phyloP scores from a whole-genome alignment of 2,797 vertebrate species.

The Betta splendens region DNA sequence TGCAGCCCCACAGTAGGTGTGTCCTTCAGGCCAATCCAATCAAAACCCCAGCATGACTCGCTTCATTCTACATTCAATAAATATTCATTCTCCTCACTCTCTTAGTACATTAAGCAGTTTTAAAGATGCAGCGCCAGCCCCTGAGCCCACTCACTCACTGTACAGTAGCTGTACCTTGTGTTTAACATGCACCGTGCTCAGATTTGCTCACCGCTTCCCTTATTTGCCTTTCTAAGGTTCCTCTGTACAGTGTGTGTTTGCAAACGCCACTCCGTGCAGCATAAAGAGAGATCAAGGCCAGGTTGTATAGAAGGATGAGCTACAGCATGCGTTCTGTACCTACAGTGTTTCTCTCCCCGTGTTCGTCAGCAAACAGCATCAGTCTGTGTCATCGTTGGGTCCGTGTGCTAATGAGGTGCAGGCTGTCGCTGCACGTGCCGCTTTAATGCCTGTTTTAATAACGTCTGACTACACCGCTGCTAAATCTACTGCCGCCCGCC shows the following conservation, averaged over 20 bases:
- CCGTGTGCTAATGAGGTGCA: constrained; percentile 41
- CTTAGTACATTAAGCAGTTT: too few relatives aligned
- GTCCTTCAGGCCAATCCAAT: too few relatives aligned
- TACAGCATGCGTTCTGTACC: constrained; percentile 1
- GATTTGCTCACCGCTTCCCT: constrained; percentile 18
- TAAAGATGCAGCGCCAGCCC: too few relatives aligned
- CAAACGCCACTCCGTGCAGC: constrained; percentile 45
- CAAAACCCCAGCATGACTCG: too few relatives aligned
- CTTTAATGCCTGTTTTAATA: constrained; percentile 36
- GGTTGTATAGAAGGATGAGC: constrained; percentile 21
- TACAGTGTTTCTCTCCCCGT: constrained; percentile 17
- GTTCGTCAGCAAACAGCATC: constrained; percentile 20
- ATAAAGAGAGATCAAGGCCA: constrained; percentile 8
- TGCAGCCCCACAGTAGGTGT: too few relatives aligned
- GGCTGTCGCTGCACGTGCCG: constrained; percentile 20
- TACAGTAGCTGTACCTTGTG: too few relatives aligned
- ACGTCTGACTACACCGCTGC: constrained; percentile 13
- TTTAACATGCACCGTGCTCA: too few relatives aligned
- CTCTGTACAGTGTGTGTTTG: constrained; percentile 32
- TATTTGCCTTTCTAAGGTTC: too few relatives aligned
- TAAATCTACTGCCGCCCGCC: constrained; percentile 21
- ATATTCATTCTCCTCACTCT: too few relatives aligned
- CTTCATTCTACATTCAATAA: too few relatives aligned
- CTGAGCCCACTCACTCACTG: too few relatives aligned
- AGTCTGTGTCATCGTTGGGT: constrained; percentile 19